These are phyloP conservation scores for Trogon melanurus DNA, from an alignment of 2,113 vertebrate genomes.

Conservation along the genomic window DNA sequence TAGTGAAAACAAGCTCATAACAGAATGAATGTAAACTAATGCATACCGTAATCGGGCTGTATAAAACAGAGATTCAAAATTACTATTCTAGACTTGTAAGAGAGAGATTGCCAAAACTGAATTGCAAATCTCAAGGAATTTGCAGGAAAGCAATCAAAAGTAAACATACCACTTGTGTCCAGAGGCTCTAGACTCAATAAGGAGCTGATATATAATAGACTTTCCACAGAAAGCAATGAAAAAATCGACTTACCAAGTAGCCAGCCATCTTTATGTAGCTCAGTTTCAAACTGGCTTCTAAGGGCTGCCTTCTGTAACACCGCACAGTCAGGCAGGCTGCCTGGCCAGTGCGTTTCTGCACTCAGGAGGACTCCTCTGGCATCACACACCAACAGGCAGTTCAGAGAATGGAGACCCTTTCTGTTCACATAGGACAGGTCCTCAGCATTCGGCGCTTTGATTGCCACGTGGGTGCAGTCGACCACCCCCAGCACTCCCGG, in stretches of 20 bases:
- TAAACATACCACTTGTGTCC: not conserved
- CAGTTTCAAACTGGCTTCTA: slow-evolving; percentile 78
- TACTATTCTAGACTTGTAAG: not conserved
- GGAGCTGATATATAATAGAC: not conserved
- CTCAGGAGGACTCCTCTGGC: slow-evolving; percentile 88
- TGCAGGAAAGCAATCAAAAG: not conserved
- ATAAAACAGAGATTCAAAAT: not conserved
- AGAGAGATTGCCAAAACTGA: not conserved
- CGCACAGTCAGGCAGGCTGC: slow-evolving; percentile 81
- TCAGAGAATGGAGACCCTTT: slow-evolving; percentile 94
- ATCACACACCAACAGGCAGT: slow-evolving; percentile 92
- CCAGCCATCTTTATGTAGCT: slow-evolving; percentile 85
- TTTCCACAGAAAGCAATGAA: not conserved
- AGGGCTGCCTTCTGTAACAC: slow-evolving; percentile 88
- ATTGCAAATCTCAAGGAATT: not conserved
- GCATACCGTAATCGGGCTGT: not conserved
- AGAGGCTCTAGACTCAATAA: not conserved
- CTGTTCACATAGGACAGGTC: slow-evolving; percentile 92
- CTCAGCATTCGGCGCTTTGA: slow-evolving; percentile 95
- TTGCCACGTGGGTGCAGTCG: slow-evolving; percentile 91
- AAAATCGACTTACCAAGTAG: slow-evolving; percentile 86
- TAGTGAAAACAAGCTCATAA: not conserved
- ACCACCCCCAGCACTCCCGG: slow-evolving; percentile 90
- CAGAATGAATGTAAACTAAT: not conserved
- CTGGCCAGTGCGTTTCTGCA: slow-evolving; percentile 91